These are phyloP conservation scores for Pocillopora verrucosa DNA, from an alignment of 64 coral and sea anemone genomes.

Conservation along the genomic window DNA sequence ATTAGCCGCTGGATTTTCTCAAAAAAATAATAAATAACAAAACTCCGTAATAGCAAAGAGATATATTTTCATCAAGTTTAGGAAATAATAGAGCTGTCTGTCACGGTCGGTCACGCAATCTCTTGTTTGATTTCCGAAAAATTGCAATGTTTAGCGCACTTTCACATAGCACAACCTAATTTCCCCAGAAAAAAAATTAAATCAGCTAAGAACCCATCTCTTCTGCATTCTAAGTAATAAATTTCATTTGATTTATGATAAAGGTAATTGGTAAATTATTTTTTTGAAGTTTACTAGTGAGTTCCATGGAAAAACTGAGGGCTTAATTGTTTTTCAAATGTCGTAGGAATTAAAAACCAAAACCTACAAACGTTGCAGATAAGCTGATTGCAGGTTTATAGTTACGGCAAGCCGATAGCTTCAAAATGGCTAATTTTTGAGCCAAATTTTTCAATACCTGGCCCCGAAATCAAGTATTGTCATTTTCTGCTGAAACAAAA, in stretches of 20 bases:
- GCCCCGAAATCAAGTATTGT: neutral
- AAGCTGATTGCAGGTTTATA: conserved; percentile 1
- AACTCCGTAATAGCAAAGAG: too few species aligned
- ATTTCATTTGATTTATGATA: conserved; percentile 10
- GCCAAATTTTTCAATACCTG: neutral
- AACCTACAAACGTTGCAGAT: neutral
- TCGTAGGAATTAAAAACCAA: neutral
- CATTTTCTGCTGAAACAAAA: conserved; percentile 36
- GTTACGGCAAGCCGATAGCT: neutral
- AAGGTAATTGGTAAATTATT: neutral
- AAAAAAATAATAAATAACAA: too few species aligned
- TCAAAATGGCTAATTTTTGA: conserved; percentile 16
- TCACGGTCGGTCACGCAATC: conserved; percentile 14
- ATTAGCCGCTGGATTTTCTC: too few species aligned
- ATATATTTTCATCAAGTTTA: too few species aligned
- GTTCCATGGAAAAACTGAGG: neutral
- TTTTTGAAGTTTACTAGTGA: neutral
- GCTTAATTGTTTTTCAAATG: neutral
- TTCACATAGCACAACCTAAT: neutral
- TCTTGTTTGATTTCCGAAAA: conserved; percentile 14
- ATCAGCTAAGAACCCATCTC: neutral
- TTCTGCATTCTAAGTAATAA: neutral
- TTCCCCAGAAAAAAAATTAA: conserved; percentile 13
- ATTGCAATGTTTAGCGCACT: neutral
- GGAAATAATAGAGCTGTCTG: too few species aligned